These are phyloP conservation scores for Andricus quercusramuli DNA, from an alignment of 2,888 invertebrate species.

Conservation along the genomic window DNA sequence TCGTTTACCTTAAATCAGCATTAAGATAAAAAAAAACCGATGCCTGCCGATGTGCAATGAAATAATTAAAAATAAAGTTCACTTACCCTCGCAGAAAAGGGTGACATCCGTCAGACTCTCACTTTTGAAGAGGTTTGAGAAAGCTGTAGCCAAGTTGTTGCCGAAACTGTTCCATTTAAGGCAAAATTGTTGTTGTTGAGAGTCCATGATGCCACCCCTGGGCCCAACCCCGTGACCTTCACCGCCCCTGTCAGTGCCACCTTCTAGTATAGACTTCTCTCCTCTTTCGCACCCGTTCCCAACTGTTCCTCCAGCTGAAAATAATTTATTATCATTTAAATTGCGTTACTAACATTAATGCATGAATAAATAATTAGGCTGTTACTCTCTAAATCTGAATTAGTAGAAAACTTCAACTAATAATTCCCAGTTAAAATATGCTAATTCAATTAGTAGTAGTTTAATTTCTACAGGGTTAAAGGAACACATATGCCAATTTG, in stretches of 20 bases:
- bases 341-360: background rate
- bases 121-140: conserved; percentile 95
- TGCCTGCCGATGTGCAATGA: background rate
- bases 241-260: conserved; percentile 72
- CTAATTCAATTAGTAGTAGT: too few relatives aligned
- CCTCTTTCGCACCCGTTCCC: conserved; percentile 75
- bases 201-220: conserved; percentile 91
- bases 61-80: background rate
- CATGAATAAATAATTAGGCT: too few relatives aligned
- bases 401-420: too few relatives aligned
- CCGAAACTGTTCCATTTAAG: conserved; percentile 98
- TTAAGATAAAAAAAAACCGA: too few relatives aligned
- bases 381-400: too few relatives aligned
- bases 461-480: too few relatives aligned
- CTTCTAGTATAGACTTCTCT: conserved; percentile 72
- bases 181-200: conserved; percentile 94
- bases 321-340: background rate
- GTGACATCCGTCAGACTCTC: conserved; percentile 96
- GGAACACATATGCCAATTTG: too few relatives aligned
- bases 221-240: conserved; percentile 73
- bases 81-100: conserved; percentile 94
- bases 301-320: conserved; percentile 75
- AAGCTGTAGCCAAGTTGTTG: conserved; percentile 94
- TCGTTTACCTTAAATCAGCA: too few relatives aligned
- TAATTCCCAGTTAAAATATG: too few relatives aligned